Evolutionary conservation across 2,888 invertebrate genomes (phyloP).

Genomic region (Stramonita haemastoma): DNA sequence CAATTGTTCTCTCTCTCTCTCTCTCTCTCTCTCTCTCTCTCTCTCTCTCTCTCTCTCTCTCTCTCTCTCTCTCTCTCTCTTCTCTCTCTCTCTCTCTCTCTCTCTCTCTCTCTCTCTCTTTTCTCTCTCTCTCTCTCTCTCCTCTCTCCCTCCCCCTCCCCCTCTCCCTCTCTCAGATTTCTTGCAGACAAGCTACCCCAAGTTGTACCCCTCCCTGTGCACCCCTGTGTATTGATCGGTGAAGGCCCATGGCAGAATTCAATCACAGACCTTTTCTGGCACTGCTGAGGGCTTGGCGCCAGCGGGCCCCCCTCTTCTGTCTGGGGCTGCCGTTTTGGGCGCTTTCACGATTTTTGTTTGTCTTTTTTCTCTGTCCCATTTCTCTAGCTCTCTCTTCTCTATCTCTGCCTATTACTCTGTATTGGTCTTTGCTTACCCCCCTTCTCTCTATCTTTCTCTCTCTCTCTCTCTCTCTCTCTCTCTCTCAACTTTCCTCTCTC

Average conservation of each 20-base stretch:
- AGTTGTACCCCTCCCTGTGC: neutral
- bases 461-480: neutral
- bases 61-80: neutral
- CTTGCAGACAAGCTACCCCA: too few relatives aligned
- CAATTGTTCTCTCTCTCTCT: neutral
- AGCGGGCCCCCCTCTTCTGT: neutral
- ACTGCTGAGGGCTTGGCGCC: neutral
- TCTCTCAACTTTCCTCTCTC: neutral
- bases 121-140: neutral
- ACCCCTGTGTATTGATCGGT: neutral
- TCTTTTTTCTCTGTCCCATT: neutral
- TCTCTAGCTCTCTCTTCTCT: neutral
- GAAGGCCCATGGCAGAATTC: neutral
- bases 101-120: too few relatives aligned
- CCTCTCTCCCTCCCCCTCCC: neutral
- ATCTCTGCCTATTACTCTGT: neutral
- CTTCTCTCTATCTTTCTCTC: neutral
- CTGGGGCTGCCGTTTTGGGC: neutral
- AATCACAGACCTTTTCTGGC: slow-evolving; percentile 15
- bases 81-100: neutral
- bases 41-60: neutral
- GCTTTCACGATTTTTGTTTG: too few relatives aligned
- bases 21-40: neutral
- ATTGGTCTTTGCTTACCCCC: neutral
- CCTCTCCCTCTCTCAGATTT: too few relatives aligned